Base-by-base conservation (phyloP, 1,140 invertebrate species). In the Drosophila ironensis region DNA sequence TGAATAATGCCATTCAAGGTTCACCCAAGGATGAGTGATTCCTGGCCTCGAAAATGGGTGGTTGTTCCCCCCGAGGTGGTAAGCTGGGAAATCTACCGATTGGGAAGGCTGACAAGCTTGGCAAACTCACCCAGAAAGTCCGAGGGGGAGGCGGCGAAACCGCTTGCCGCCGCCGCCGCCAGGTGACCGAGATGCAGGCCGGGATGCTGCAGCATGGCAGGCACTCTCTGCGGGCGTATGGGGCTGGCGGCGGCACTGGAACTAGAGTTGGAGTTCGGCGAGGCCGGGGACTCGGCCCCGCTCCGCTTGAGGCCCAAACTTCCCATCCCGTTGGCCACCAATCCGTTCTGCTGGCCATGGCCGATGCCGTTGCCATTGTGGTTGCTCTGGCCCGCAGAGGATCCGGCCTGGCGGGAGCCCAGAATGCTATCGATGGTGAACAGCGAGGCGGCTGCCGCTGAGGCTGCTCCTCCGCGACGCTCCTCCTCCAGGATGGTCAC, bases 361-460 rank as follows among this genome's bases (percentile, higher is more conserved):
- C 35, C 60, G 38, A 9, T 66, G 40, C 11, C n/a, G n/a, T n/a
- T 75, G 40, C 16, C 25, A 42, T 30, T 73, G 46, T 30, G 38
- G 50, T 27, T 84, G 45, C 16, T 63, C 28, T 37, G 46, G 17
- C 12, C 40, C 0, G 30, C 5, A 0, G 59, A 25, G 27, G 50
- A 44, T 35, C 40, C 59, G 11, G 60, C 50, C 6, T 42, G 64
- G 4, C 84, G 57, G 7, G 88, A 89, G 4, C 87, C 94, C 75
- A 96, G 90, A 51, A 96, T 95, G 90, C 94, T 95, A 89, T 96
- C 95, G 69, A 96, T 96, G 63, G 95, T 96, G 84, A 96, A 96
- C 24, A 95, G 91, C 22, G 94, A 95, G 38, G 93, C 91, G 1
- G 93, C 91, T 6, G 91, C 91, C 9, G 91, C 91, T 28, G 92